Evolutionary conservation across 2,888 invertebrate genomes (phyloP), one percentile per base, ranked within the genome.

Genomic region (Adela reaumurella): DNA sequence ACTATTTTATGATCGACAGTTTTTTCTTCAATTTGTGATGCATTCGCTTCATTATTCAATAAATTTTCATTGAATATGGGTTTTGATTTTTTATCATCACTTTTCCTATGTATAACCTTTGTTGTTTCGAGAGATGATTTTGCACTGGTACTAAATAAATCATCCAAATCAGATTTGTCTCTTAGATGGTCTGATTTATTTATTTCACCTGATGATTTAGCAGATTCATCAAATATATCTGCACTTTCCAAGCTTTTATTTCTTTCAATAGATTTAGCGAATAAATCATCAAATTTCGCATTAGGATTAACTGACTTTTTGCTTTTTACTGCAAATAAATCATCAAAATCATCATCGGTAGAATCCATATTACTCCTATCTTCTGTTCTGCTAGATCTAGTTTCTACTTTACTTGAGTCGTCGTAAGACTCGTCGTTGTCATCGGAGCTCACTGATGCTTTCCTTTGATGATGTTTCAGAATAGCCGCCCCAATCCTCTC

Each of bases 401-500:
- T 46, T 35, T 46, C 46, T 29, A 20, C 35, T 19, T 18, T 19
- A 19, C 17, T 47, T 11, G 16, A 44, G 17, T 46, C 28, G n/a
- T 19, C 17, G 29, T 14, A 44, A 24, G 24, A 28, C 46, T 18
- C 29, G 20, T 54, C 60, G 17, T 56, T 62, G 6, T 68, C 68
- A 2, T 70, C 70, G 5, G 62, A 67, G 8, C 70, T 68, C 29
- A 57, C 56, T 6, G 68, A 65, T 0, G 67, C 61, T 58, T 65
- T 68, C n/a, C 60, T 60, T 53, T 58, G 64, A 47, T 68, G 67
- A 5, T 74, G 60, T 52, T 67, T 66, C 53, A 74, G 63, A 48
- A 76, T 72, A 50, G 74, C 74, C 0, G 76, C 70, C 0, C 74
- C 76, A 6, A 78, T 74, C 49, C 63, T 74, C 18, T 71, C 71